Conservation (phyloP, 1,140 invertebrate species). For the Drosophila micromelanica region DNA sequence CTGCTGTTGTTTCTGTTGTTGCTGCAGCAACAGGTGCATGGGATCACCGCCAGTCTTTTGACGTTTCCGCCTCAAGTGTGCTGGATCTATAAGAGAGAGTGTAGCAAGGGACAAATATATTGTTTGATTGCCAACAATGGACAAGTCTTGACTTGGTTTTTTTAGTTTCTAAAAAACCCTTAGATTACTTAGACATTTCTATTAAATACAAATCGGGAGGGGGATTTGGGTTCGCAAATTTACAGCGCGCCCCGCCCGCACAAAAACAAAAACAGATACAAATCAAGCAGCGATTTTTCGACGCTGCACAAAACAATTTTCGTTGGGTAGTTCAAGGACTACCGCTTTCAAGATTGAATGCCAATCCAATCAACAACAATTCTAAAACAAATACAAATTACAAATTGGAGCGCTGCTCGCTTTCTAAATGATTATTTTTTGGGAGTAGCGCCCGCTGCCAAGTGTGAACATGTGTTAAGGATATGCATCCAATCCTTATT, state of each 20-base stretch:
- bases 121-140: slow-evolving; percentile 71
- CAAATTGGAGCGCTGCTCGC: slow-evolving; percentile 37
- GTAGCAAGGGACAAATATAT: slow-evolving; percentile 42
- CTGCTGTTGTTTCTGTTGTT: slow-evolving; percentile 84
- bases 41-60: slow-evolving; percentile 87
- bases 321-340: slow-evolving; percentile 10
- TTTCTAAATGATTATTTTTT: background rate
- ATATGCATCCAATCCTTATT: slow-evolving; percentile 1
- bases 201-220: slow-evolving; percentile 53
- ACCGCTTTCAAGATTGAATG: slow-evolving; percentile 56
- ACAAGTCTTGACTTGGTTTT: slow-evolving; percentile 43
- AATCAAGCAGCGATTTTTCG: slow-evolving; percentile 4
- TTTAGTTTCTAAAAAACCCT: slow-evolving; percentile 20
- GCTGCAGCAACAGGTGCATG: slow-evolving; percentile 85
- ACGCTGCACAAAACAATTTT: slow-evolving; percentile 33
- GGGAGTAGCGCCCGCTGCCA: slow-evolving; percentile 30
- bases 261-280: background rate
- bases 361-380: slow-evolving; percentile 46
- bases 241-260: background rate
- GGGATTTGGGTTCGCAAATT: background rate
- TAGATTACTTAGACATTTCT: slow-evolving; percentile 38
- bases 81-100: slow-evolving; percentile 84
- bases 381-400: slow-evolving; percentile 72
- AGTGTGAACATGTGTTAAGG: slow-evolving; percentile 26
- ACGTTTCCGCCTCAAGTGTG: slow-evolving; percentile 86